These are phyloP conservation scores for Merops nubicus DNA, from an alignment of 2,113 vertebrate species.

Conservation along the genomic window DNA sequence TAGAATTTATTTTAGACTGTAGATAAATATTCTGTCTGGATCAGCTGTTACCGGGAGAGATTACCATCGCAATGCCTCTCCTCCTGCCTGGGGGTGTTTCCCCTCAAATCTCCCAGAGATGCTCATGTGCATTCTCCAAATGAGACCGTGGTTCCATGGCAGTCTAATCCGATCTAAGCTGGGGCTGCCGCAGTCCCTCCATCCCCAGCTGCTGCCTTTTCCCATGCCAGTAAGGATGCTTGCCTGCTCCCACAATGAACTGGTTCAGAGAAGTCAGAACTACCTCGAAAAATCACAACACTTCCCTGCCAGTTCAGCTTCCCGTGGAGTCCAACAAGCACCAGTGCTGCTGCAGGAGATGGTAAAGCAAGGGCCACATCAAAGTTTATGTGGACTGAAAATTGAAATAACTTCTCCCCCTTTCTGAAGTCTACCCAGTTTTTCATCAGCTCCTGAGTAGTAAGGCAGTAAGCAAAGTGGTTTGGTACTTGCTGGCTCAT, in stretches of 20 bases:
- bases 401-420: background rate
- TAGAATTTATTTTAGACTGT: background rate
- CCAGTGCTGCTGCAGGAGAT: background rate
- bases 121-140: background rate
- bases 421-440: background rate
- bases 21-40: background rate
- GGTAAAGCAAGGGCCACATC: background rate
- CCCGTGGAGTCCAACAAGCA: background rate
- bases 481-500: background rate
- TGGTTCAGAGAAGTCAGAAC: background rate
- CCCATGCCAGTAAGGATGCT: background rate
- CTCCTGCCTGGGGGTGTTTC: background rate
- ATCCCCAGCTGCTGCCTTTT: background rate
- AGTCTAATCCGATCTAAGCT: background rate
- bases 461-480: background rate
- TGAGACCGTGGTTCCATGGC: background rate
- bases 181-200: background rate
- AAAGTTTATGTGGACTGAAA: background rate
- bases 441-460: background rate
- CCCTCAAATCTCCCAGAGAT: constrained; percentile 28
- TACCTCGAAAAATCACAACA: background rate
- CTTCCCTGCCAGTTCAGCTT: background rate
- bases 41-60: background rate
- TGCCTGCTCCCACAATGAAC: background rate
- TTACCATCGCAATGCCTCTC: background rate